phyloP scores from a whole-genome alignment of 2,797 vertebrate species.

The Pteropus rufus region DNA sequence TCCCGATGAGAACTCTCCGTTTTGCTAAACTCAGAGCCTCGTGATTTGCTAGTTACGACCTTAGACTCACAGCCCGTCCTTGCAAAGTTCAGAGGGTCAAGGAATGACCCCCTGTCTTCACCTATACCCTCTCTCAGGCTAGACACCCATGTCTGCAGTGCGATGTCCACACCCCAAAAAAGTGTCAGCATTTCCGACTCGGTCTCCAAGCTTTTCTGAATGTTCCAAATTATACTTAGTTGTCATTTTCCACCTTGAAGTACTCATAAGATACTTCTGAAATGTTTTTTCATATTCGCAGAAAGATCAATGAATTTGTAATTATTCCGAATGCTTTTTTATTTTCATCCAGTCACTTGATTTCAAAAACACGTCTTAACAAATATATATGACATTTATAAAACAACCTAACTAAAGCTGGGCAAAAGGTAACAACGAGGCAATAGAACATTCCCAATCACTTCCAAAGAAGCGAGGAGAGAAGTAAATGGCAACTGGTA shows the following conservation, averaged over 20 bases:
- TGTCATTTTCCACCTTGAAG: neutral
- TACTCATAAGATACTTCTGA: neutral
- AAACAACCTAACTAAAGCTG: neutral
- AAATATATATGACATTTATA: neutral
- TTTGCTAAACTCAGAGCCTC: neutral
- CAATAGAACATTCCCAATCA: neutral
- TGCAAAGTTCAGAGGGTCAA: neutral
- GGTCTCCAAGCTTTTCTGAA: neutral
- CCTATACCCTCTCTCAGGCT: too few species aligned
- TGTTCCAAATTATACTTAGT: neutral
- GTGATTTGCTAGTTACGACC: neutral
- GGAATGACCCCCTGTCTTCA: too few species aligned
- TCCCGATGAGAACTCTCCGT: neutral
- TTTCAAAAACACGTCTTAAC: neutral
- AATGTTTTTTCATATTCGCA: neutral
- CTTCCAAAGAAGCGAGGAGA: neutral
- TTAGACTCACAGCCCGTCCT: neutral
- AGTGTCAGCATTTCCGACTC: rapidly evolving
- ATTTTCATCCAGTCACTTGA: neutral
- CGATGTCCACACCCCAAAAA: rapidly evolving
- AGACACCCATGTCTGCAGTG: rapidly evolving
- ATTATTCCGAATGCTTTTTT: neutral
- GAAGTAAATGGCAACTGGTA: neutral
- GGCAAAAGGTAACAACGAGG: neutral
- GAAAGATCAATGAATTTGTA: neutral